Evolutionary conservation across 1,140 invertebrate species (phyloP).

Genomic region (Dendrolimus punctatus): DNA sequence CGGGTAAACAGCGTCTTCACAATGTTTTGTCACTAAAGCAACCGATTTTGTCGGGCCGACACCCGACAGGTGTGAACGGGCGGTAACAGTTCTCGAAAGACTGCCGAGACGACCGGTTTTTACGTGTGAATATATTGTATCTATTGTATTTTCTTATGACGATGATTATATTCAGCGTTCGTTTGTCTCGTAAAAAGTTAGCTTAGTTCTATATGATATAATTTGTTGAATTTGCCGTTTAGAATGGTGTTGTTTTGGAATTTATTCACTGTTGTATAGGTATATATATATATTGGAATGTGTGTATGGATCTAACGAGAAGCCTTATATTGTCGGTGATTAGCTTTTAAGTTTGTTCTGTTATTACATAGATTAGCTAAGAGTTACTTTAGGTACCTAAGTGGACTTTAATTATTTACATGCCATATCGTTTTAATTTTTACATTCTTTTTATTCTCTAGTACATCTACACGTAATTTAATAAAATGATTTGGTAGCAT

Average conservation of each 20-base stretch:
- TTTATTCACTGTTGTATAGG: constrained; percentile 66
- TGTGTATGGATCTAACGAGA: constrained; percentile 46
- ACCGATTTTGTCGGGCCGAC: too few species aligned
- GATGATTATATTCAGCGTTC: constrained; percentile 37
- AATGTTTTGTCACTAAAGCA: too few species aligned
- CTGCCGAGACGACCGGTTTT: constrained; percentile 26
- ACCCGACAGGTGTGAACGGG: too few species aligned
- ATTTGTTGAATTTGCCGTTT: constrained; percentile 59
- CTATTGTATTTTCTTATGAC: constrained; percentile 39
- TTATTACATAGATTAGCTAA: constrained; percentile 41
- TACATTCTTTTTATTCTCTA: constrained; percentile 7
- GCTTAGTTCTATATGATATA: constrained; percentile 39
- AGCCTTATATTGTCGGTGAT: constrained; percentile 52
- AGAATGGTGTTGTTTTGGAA: constrained; percentile 48
- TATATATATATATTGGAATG: constrained; percentile 39
- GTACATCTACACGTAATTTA: constrained; percentile 8
- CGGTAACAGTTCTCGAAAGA: constrained; percentile 18
- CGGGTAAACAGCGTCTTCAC: constrained; percentile 1
- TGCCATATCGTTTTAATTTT: constrained; percentile 42
- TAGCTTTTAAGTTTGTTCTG: constrained; percentile 53
- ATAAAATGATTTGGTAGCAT: constrained; percentile 30
- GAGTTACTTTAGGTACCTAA: constrained; percentile 28
- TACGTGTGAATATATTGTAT: constrained; percentile 25
- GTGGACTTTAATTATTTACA: constrained; percentile 33
- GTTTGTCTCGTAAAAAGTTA: constrained; percentile 52